A percentile compares a stretch with the other conserved stretches of the same genome.
Evolutionary conservation across 2,113 vertebrate genomes (phyloP).

Genomic region (Heliornis fulica): DNA sequence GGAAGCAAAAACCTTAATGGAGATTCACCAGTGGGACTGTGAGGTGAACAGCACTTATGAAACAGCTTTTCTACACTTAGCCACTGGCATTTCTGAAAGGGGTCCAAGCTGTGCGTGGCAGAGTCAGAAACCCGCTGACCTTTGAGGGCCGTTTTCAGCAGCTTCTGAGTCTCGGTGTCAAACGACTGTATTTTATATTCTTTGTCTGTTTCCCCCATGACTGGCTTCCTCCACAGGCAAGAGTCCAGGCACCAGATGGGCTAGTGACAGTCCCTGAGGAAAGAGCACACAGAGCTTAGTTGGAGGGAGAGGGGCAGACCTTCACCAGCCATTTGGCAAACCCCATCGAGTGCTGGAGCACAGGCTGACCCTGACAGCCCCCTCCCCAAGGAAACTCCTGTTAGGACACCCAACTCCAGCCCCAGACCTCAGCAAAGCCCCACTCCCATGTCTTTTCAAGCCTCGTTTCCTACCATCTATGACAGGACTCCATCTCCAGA

Average conservation of each 20-base stretch:
- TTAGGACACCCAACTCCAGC: neutral
- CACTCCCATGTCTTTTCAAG: neutral
- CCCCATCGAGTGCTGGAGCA: neutral
- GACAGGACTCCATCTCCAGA: neutral
- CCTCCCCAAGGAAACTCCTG: neutral
- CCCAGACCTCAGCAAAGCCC: neutral
- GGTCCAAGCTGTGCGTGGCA: neutral
- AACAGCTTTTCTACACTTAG: neutral
- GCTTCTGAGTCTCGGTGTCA: slow-evolving; percentile 86
- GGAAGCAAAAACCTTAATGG: neutral
- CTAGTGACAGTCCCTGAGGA: slow-evolving; percentile 16
- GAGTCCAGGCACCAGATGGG: neutral
- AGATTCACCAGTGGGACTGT: neutral
- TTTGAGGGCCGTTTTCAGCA: slow-evolving; percentile 96
- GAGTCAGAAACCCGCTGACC: slow-evolving; percentile 60
- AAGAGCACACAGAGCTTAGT: neutral
- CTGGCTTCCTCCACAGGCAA: neutral
- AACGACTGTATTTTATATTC: slow-evolving; percentile 95
- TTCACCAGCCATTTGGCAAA: neutral
- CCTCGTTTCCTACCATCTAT: neutral
- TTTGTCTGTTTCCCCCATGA: slow-evolving; percentile 84
- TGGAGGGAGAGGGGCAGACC: neutral
- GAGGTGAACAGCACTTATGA: neutral
- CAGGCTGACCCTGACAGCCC: neutral
- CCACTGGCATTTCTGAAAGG: neutral